phyloP scores from a whole-genome alignment of 1,140 invertebrate genomes.

The Meloidogyne exigua region DNA sequence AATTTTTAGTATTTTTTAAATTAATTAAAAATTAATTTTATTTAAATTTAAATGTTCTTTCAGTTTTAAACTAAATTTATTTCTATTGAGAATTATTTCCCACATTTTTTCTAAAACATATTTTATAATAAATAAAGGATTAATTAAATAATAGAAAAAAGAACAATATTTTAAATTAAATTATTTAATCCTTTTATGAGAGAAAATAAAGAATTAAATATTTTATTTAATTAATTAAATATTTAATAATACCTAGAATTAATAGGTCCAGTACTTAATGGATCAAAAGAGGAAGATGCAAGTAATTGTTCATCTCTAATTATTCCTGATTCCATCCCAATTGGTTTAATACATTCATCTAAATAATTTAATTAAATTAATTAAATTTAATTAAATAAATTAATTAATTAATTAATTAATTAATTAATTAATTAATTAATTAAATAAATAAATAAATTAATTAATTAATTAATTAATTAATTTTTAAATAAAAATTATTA shows the following conservation, averaged over 20 bases:
- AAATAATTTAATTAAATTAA: slow-evolving; percentile 32
- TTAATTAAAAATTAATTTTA: no score
- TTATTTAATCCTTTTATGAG: background rate
- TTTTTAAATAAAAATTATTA: no score
- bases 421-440: no score
- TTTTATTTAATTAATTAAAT: slow-evolving; percentile 7
- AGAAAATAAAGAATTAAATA: background rate
- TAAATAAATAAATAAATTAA: no score
- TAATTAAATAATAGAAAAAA: background rate
- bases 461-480: no score
- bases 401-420: no score
- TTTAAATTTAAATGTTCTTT: no score
- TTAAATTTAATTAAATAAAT: background rate
- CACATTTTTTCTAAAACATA: background rate
- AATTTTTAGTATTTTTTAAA: no score
- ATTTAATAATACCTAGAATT: slow-evolving; percentile 66
- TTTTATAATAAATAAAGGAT: background rate
- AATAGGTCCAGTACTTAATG: slow-evolving; percentile 65
- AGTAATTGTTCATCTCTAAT: slow-evolving; percentile 65
- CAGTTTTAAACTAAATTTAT: no score
- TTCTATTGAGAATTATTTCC: no score
- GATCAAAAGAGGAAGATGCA: slow-evolving; percentile 65
- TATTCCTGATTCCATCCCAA: slow-evolving; percentile 65
- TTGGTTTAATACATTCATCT: slow-evolving; percentile 64
- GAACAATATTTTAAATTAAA: background rate